Percentiles rank a stretch among this genome's conserved stretches.
Conservation (phyloP, 2,888 invertebrate species). For the Bugulina stolonifera region DNA sequence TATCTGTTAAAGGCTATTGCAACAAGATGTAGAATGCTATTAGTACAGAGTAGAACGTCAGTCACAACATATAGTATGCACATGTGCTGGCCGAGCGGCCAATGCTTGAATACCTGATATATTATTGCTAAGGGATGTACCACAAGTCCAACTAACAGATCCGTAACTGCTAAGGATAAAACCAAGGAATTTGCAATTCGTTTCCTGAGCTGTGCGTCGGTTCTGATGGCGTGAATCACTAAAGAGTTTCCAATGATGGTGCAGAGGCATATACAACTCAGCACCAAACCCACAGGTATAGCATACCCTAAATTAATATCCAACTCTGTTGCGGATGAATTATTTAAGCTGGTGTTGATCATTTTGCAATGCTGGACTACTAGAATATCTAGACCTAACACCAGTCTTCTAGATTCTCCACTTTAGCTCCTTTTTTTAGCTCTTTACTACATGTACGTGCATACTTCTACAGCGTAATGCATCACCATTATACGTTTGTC, state of each 20-base stretch:
- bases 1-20: conserved; percentile 94
- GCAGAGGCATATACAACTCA: conserved; percentile 62
- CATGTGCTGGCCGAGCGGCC: conserved; percentile 78
- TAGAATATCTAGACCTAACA: no score
- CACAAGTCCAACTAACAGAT: conserved; percentile 89
- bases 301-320: no score
- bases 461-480: no score
- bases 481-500: no score
- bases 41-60: conserved; percentile 92
- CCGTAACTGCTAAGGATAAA: conserved; percentile 91
- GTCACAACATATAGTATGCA: conserved; percentile 97
- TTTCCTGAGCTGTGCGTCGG: conserved; percentile 85
- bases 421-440: no score
- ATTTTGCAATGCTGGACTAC: no score
- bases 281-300: conserved; percentile 33
- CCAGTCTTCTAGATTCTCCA: no score
- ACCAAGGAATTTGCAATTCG: conserved; percentile 94
- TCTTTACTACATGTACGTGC: no score
- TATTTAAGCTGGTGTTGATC: no score
- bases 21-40: conserved; percentile 90
- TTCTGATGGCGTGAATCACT: conserved; percentile 91
- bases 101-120: conserved; percentile 55
- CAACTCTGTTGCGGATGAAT: no score
- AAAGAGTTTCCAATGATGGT: conserved; percentile 95
- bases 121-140: conserved; percentile 58